Conservation (phyloP, 2,797 vertebrate species). For the Gymnopithys bicolor region DNA sequence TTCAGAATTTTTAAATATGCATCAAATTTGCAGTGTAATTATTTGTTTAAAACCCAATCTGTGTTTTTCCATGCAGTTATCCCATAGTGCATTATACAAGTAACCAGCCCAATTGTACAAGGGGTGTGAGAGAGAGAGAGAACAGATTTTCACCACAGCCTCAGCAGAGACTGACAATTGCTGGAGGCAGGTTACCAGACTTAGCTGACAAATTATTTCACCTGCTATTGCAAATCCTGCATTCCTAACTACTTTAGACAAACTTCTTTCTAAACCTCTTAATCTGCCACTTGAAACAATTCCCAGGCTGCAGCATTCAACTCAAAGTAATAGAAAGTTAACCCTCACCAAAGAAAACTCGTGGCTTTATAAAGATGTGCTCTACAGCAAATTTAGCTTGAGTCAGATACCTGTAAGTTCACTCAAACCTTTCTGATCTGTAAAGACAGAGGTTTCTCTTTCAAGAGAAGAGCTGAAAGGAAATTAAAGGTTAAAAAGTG, state of each 20-base stretch:
- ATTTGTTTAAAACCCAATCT: background rate
- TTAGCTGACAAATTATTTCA: constrained; percentile 33
- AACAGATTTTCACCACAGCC: background rate
- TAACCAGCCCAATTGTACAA: background rate
- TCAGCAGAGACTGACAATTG: background rate
- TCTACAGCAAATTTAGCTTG: background rate
- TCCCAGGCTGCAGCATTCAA: constrained; percentile 31
- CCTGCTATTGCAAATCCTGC: constrained; percentile 37
- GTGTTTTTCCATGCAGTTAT: background rate
- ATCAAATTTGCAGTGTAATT: background rate
- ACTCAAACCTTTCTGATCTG: background rate
- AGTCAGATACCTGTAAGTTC: background rate
- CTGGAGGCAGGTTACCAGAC: constrained; percentile 27
- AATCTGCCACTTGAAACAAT: constrained; percentile 46
- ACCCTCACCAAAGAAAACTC: constrained; percentile 6
- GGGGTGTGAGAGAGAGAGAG: background rate
- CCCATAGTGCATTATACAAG: background rate
- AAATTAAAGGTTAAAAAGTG: background rate
- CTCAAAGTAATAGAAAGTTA: background rate
- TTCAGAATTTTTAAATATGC: background rate
- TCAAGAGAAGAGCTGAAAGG: background rate
- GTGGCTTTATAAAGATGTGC: background rate
- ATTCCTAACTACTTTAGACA: constrained; percentile 37
- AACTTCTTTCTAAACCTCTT: constrained; percentile 37
- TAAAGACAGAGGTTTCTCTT: background rate